Percentiles rank a stretch among this genome's conserved stretches.
Conservation (phyloP, 2,888 invertebrate genomes). For the Hoplodrina blanda region DNA sequence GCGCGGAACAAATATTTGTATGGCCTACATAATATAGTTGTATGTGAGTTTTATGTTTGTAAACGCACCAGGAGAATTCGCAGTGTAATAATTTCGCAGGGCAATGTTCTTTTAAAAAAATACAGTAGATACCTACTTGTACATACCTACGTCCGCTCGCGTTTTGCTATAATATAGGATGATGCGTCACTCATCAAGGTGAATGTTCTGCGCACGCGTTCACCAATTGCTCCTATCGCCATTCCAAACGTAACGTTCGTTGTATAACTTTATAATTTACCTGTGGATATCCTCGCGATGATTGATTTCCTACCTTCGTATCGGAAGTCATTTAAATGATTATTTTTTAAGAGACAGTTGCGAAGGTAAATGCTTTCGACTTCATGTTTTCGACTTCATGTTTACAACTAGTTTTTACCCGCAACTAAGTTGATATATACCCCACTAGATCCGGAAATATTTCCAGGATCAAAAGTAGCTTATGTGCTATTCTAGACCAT, state of each 20-base stretch:
- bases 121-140: background rate
- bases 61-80: too few species aligned
- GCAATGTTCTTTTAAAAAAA: too few species aligned
- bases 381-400: too few species aligned
- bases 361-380: background rate
- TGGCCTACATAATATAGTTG: too few species aligned
- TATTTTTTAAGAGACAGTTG: constrained; percentile 3
- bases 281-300: constrained; percentile 20
- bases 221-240: constrained; percentile 6
- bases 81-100: too few species aligned
- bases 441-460: too few species aligned
- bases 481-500: too few species aligned
- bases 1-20: too few species aligned
- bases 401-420: too few species aligned
- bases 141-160: background rate
- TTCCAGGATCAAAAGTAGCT: too few species aligned
- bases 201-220: constrained; percentile 29
- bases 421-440: too few species aligned
- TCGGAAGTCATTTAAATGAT: background rate
- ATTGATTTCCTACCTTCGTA: constrained; percentile 29
- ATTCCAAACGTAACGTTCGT: constrained; percentile 29
- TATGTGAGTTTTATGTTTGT: too few species aligned
- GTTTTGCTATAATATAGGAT: constrained; percentile 3
- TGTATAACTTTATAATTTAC: constrained; percentile 32
- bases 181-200: constrained; percentile 25